phyloP scores from a whole-genome alignment of 64 coral and sea anemone genomes.

The Montipora efflorescens region DNA sequence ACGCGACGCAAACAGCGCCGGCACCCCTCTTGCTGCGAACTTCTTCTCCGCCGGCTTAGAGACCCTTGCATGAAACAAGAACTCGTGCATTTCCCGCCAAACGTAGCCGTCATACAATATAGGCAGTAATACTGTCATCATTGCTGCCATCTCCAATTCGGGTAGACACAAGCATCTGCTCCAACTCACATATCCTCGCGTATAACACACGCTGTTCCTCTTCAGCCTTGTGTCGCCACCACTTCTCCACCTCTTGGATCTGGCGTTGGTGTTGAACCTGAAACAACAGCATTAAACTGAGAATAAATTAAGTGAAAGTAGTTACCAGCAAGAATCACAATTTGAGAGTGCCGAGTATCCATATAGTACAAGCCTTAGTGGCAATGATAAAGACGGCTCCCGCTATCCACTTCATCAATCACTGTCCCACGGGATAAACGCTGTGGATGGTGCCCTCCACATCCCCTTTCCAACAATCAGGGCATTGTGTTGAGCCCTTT shows the following conservation, averaged over 20 bases:
- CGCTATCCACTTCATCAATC: too few relatives aligned
- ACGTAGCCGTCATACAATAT: not conserved
- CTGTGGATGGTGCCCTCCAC: too few relatives aligned
- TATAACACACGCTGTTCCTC: constrained; percentile 47
- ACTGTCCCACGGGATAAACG: too few relatives aligned
- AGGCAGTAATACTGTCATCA: not conserved
- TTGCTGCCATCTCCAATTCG: not conserved
- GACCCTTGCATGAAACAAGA: too few relatives aligned
- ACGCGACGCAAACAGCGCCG: not conserved
- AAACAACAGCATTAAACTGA: not conserved
- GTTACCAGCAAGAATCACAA: too few relatives aligned
- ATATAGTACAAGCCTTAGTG: too few relatives aligned
- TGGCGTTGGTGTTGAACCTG: constrained; percentile 52
- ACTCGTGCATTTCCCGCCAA: too few relatives aligned
- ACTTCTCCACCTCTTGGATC: constrained; percentile 36
- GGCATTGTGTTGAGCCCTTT: too few relatives aligned
- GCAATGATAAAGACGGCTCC: too few relatives aligned
- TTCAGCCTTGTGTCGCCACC: constrained; percentile 40
- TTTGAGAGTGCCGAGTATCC: too few relatives aligned
- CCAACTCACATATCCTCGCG: constrained; percentile 38
- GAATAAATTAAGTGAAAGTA: not conserved
- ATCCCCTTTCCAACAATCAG: too few relatives aligned
- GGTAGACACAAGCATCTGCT: constrained; percentile 17
- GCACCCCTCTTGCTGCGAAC: not conserved
- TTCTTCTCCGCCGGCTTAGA: too few relatives aligned